A percentile compares a stretch with the other conserved stretches of the same genome.
These are phyloP conservation scores for Drosophila watanabei DNA, from an alignment of 1,140 invertebrate genomes.

Conservation along the genomic window DNA sequence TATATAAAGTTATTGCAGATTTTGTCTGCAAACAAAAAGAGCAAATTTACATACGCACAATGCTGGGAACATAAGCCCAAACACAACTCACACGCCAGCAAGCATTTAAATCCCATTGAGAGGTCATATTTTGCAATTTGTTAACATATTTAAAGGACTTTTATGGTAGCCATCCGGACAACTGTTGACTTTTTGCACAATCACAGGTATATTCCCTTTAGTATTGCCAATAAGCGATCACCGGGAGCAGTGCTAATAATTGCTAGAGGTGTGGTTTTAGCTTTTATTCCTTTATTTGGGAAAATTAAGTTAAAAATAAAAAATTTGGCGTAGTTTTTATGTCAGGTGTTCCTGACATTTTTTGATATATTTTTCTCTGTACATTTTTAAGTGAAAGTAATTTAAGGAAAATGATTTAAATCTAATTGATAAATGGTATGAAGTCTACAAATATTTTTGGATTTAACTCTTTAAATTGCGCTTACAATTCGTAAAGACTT, in stretches of 20 bases:
- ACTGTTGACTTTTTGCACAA: conserved; percentile 26
- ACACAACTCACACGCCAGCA: conserved; percentile 20
- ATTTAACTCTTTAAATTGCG: too few species aligned
- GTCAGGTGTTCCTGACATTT: not conserved
- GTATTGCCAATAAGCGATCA: conserved; percentile 7
- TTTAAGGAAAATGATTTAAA: too few species aligned
- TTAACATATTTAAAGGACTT: conserved; percentile 41
- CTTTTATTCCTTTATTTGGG: not conserved
- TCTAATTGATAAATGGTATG: too few species aligned
- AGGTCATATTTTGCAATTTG: conserved; percentile 37
- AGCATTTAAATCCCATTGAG: conserved; percentile 41
- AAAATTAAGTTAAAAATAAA: too few species aligned
- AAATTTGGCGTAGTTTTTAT: too few species aligned
- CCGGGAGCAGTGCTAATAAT: not conserved
- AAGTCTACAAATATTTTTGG: too few species aligned
- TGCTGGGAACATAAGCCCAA: conserved; percentile 24
- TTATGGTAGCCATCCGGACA: conserved; percentile 7
- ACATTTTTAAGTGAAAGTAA: not conserved
- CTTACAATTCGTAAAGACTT: too few species aligned
- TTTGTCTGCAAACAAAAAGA: conserved; percentile 20
- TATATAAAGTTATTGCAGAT: not conserved
- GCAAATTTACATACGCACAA: conserved; percentile 41
- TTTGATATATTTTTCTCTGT: not conserved
- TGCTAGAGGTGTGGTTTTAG: not conserved
- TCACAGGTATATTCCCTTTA: not conserved